Conservation (phyloP, 2,113 vertebrate genomes). For the Propithecus coquereli region DNA sequence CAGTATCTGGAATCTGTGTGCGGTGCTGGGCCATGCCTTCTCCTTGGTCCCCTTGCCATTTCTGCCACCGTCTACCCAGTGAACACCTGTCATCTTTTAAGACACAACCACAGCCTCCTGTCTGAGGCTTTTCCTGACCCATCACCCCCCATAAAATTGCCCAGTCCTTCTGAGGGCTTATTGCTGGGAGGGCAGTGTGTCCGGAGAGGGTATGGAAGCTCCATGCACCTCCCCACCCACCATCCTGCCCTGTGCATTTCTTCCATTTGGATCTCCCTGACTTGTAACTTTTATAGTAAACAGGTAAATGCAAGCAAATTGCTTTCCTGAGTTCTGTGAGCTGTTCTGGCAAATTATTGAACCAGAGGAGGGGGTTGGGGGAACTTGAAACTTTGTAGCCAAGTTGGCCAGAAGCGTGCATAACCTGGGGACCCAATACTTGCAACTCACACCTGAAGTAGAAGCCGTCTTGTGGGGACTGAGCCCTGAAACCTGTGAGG, state of each 20-base stretch:
- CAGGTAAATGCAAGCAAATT: neutral
- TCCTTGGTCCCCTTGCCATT: neutral
- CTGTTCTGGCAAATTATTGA: neutral
- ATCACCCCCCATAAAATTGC: neutral
- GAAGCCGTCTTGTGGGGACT: neutral
- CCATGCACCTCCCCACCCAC: accelerated
- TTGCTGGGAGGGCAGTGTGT: neutral
- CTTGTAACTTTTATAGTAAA: neutral
- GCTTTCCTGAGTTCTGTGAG: neutral
- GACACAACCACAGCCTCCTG: neutral
- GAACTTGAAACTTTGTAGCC: neutral
- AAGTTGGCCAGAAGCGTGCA: neutral
- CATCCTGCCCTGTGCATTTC: neutral
- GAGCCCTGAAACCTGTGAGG: neutral
- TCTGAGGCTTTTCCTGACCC: neutral
- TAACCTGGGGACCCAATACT: neutral
- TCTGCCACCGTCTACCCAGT: neutral
- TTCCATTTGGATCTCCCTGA: neutral
- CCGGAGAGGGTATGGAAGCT: neutral
- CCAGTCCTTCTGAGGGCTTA: neutral
- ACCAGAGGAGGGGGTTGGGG: neutral
- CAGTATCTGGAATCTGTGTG: neutral
- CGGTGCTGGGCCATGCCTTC: neutral
- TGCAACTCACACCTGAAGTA: neutral
- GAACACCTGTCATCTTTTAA: neutral